phyloP scores from a whole-genome alignment of 1,140 invertebrate genomes.

The Leptopilina boulardi region DNA sequence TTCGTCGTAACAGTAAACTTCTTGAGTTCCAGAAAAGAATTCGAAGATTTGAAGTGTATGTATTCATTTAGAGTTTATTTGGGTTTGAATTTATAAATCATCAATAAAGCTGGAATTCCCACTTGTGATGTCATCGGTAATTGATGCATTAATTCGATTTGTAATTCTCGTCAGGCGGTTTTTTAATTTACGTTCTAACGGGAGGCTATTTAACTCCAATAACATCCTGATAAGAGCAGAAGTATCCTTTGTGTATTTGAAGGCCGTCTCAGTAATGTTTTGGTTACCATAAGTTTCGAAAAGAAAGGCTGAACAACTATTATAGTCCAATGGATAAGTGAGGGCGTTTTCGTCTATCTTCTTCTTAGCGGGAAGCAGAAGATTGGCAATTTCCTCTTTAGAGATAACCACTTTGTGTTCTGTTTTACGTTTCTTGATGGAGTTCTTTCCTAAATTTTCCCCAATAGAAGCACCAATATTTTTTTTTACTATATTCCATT shows the following conservation, averaged over 20 bases:
- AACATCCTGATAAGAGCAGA: neutral
- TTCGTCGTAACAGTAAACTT: neutral
- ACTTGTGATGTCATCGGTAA: too few relatives aligned
- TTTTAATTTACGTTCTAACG: neutral
- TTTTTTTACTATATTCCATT: too few relatives aligned
- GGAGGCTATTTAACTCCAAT: neutral
- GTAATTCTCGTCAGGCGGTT: neutral
- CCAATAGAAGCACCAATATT: neutral
- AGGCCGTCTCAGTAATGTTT: neutral
- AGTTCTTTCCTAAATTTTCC: neutral
- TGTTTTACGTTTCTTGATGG: neutral
- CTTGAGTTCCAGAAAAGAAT: constrained; percentile 30
- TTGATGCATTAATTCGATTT: too few relatives aligned
- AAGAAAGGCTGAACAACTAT: neutral
- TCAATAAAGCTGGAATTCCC: too few relatives aligned
- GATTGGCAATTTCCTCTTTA: neutral
- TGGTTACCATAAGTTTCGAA: neutral
- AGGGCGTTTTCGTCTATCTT: neutral
- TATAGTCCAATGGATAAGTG: neutral
- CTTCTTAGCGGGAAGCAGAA: neutral
- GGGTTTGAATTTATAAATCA: too few relatives aligned
- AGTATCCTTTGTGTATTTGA: neutral
- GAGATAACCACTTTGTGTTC: neutral
- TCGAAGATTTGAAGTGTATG: neutral
- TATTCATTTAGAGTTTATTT: neutral